A percentile compares a stretch with the other conserved stretches of the same genome.
Evolutionary conservation across 1,140 invertebrate species (phyloP).

Genomic region (Lepeophtheirus salmonis): DNA sequence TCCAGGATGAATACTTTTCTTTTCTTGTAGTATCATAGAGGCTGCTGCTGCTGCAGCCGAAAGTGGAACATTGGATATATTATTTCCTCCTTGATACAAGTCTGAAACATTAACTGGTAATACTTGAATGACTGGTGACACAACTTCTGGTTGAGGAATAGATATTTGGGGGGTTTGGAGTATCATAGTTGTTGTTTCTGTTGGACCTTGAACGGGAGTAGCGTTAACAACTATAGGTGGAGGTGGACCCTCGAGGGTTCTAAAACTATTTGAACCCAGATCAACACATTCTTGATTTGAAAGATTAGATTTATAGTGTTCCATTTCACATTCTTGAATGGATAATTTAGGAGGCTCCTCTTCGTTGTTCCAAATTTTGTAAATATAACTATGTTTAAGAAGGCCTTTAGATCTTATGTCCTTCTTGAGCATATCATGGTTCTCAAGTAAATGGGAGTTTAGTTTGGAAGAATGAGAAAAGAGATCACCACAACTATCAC

Average conservation of each 20-base stretch:
- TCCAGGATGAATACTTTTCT: neutral
- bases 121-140: neutral
- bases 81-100: neutral
- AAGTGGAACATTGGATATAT: neutral
- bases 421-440: neutral
- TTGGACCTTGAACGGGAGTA: neutral
- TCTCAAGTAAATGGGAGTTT: neutral
- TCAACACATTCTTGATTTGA: no score
- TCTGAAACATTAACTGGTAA: neutral
- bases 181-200: neutral
- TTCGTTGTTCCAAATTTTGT: neutral
- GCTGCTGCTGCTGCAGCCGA: neutral
- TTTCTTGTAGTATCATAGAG: neutral
- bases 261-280: no score
- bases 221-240: neutral
- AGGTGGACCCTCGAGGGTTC: neutral
- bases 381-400: neutral
- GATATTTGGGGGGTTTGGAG: neutral
- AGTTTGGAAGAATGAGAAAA: neutral
- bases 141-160: neutral
- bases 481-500: conserved; percentile 2
- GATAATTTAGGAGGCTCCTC: no score
- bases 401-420: conserved; percentile 1
- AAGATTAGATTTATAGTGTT: no score
- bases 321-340: no score